These are phyloP conservation scores for Strigamia transsilvanica DNA, from an alignment of 2,888 invertebrate species.

Conservation along the genomic window DNA sequence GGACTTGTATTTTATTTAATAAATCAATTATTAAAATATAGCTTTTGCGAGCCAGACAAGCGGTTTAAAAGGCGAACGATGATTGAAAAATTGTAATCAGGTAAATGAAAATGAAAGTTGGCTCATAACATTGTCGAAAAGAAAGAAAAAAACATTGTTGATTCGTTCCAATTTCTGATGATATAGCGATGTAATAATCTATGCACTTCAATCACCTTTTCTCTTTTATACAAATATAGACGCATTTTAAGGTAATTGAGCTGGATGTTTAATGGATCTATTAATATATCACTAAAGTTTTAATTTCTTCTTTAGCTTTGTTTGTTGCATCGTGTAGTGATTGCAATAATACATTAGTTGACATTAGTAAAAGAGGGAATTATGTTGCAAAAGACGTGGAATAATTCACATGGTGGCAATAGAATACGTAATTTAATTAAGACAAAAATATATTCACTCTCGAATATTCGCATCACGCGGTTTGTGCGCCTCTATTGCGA, in stretches of 20 bases:
- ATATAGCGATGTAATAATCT: not conserved
- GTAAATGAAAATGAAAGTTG: not conserved
- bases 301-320: not conserved
- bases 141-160: not conserved
- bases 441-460: conserved; percentile 3
- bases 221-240: not conserved
- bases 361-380: conserved; percentile 19
- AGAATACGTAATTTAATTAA: conserved; percentile 49
- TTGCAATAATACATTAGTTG: not conserved
- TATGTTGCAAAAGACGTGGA: conserved; percentile 2
- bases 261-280: not conserved
- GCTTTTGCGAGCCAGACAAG: not conserved
- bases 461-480: not conserved
- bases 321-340: not conserved
- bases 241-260: not conserved
- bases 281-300: too few species aligned
- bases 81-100: conserved; percentile 29
- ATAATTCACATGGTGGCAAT: conserved; percentile 27
- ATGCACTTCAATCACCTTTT: not conserved
- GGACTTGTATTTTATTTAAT: not conserved
- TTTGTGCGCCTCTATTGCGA: not conserved
- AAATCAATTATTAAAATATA: not conserved
- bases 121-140: not conserved
- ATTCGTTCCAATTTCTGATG: not conserved
- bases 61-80: not conserved